Conservation (phyloP, 92 coral and sea anemone genomes). For the Zoanthus sansibaricus region DNA sequence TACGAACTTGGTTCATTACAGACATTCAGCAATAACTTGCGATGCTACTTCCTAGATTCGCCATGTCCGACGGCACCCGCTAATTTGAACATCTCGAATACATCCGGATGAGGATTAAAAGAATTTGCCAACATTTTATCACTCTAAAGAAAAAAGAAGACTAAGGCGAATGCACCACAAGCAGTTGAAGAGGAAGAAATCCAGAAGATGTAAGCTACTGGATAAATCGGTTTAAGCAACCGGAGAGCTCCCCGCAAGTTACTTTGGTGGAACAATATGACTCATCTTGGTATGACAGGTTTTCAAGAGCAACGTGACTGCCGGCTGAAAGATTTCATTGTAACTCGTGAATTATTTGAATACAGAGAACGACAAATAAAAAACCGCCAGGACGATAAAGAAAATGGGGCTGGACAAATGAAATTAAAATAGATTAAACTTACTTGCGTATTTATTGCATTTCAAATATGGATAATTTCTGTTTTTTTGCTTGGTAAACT, state of each 20-base stretch:
- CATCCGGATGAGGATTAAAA: background rate
- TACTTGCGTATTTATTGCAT: no score
- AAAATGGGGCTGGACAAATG: no score
- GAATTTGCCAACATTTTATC: slow-evolving; percentile 12
- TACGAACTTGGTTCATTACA: background rate
- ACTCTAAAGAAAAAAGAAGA: slow-evolving; percentile 10
- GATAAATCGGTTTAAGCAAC: slow-evolving; percentile 4
- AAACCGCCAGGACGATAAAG: no score
- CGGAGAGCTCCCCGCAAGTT: slow-evolving; percentile 40
- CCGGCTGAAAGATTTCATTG: background rate
- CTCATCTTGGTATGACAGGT: slow-evolving; percentile 36
- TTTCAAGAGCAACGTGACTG: slow-evolving; percentile 45
- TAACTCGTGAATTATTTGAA: background rate
- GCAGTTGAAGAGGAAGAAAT: slow-evolving; percentile 31
- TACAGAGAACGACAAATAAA: no score
- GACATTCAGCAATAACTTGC: background rate
- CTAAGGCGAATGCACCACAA: slow-evolving; percentile 21
- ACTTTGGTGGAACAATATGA: slow-evolving; percentile 55
- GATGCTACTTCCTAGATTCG: slow-evolving; percentile 18
- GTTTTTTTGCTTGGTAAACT: no score
- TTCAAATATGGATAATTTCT: no score
- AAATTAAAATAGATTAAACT: no score
- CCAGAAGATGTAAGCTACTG: slow-evolving; percentile 35
- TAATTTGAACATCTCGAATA: slow-evolving; percentile 37
- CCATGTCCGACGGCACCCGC: slow-evolving; percentile 18